Percentiles rank a stretch among this genome's conserved stretches.
Conservation (phyloP, 2,113 vertebrate genomes). For the Atlantisia rogersi region DNA sequence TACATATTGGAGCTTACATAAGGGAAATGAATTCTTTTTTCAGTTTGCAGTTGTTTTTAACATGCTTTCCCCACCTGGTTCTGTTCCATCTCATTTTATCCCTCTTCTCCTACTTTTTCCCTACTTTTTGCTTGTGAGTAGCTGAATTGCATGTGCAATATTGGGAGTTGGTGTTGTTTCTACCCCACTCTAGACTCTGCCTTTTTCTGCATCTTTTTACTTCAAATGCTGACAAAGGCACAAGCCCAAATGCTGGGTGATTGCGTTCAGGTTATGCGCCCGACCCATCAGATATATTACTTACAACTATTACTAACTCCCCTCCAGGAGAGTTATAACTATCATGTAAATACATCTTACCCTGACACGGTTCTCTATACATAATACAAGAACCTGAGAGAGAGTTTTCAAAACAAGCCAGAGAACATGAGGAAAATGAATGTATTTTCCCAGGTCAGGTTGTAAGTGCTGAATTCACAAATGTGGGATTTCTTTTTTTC, state of each 20-base stretch:
- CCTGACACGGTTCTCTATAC: not conserved
- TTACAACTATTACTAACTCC: constrained; percentile 23
- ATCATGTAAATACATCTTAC: not conserved
- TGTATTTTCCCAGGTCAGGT: not conserved
- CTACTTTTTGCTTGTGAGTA: not conserved
- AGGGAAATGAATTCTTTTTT: not conserved
- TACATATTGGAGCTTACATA: not conserved
- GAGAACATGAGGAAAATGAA: not conserved
- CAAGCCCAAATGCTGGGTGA: not conserved
- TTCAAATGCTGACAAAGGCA: not conserved
- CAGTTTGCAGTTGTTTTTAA: not conserved
- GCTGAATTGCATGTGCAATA: not conserved
- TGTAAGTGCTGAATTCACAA: constrained; percentile 1
- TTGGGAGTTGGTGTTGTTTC: not conserved
- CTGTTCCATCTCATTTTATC: not conserved
- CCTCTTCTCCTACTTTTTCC: not conserved
- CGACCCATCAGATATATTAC: not conserved
- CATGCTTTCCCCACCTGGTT: not conserved
- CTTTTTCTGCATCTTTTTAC: not conserved
- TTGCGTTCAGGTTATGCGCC: not conserved
- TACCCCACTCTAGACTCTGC: not conserved
- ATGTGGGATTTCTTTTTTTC: not conserved
- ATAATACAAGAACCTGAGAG: not conserved
- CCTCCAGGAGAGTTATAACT: not conserved
- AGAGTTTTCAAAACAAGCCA: constrained; percentile 20